Conservation (phyloP, 2,888 invertebrate species). For the Rhagophthalmus giganteus region DNA sequence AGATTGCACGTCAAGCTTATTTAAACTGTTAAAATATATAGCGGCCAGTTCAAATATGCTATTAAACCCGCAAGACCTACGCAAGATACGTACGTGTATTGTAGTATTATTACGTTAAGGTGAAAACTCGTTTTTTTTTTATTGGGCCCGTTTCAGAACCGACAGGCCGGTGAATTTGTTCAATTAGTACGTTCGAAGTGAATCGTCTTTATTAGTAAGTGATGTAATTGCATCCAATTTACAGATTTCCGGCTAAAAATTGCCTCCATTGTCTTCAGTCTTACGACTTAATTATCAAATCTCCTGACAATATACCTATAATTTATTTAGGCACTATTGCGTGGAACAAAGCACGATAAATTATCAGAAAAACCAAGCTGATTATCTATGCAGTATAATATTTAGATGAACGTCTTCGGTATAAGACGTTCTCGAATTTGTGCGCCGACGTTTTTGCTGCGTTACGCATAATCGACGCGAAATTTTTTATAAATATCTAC, state of each 20-base stretch:
- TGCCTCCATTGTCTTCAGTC: background rate
- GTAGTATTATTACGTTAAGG: slow-evolving; percentile 7
- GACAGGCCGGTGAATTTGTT: background rate
- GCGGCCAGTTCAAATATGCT: slow-evolving; percentile 43
- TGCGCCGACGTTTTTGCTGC: no score
- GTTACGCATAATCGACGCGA: no score
- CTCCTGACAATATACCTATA: no score
- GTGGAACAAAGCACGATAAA: no score
- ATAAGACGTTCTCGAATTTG: no score
- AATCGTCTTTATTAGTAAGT: background rate
- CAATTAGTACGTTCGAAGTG: background rate
- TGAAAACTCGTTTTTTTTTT: background rate
- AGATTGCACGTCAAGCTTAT: slow-evolving; percentile 50
- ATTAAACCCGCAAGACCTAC: slow-evolving; percentile 42
- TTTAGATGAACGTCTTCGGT: no score
- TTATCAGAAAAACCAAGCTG: no score
- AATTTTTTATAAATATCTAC: no score
- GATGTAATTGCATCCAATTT: background rate
- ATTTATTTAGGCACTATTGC: no score
- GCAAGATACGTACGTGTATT: slow-evolving; percentile 21
- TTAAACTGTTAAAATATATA: slow-evolving; percentile 50
- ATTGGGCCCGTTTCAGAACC: no score
- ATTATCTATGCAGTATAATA: no score
- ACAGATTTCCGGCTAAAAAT: background rate
- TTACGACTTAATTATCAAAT: no score